Conservation (phyloP, 2,888 invertebrate genomes). For the Polyommatus icarus region DNA sequence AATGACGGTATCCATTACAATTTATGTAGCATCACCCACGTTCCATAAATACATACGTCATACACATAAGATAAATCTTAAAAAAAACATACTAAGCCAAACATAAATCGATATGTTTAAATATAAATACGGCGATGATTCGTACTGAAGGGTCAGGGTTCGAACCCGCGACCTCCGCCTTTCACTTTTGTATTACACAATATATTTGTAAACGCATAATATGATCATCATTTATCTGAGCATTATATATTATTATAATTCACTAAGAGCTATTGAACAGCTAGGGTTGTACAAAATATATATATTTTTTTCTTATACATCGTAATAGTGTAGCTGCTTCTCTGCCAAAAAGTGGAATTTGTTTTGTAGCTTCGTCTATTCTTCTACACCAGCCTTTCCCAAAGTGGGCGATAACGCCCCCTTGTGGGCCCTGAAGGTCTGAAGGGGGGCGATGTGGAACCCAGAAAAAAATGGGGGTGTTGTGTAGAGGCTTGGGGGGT, state of each 20-base stretch:
- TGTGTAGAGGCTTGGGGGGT: no score
- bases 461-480: no score
- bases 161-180: conserved; percentile 38
- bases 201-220: conserved; percentile 23
- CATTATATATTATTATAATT: background rate
- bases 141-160: conserved; percentile 31
- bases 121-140: conserved; percentile 24
- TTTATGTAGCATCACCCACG: conserved; percentile 5
- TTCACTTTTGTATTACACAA: conserved; percentile 32
- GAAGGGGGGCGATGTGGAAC: no score
- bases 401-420: no score
- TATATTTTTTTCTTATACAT: background rate
- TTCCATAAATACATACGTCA: background rate
- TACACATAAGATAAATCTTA: background rate
- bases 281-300: background rate
- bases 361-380: background rate
- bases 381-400: no score
- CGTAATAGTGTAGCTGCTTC: background rate
- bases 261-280: conserved; percentile 10
- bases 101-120: background rate
- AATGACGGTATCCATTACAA: background rate
- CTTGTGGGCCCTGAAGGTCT: no score
- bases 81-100: background rate
- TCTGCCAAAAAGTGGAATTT: background rate
- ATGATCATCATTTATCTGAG: conserved; percentile 18